Conservation (phyloP, 2,888 invertebrate species). For the Drosophila formosana region DNA sequence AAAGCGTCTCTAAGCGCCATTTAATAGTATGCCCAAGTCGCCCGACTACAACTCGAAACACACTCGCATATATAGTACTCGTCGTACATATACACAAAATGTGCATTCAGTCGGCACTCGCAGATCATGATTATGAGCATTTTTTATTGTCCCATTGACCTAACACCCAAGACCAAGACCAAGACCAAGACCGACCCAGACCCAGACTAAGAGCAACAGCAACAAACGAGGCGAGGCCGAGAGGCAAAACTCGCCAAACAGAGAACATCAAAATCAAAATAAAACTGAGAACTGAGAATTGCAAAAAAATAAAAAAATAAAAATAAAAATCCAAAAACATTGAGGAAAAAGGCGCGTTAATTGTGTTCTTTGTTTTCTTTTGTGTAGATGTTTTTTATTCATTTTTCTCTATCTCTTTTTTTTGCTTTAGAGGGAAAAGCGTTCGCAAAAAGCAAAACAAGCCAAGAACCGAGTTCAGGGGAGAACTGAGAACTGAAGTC, state of each 20-base stretch:
- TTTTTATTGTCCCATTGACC: constrained; percentile 79
- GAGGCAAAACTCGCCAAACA: constrained; percentile 9
- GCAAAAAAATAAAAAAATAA: not conserved
- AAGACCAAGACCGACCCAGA: constrained; percentile 26
- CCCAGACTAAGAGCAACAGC: constrained; percentile 1
- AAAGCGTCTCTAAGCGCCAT: constrained; percentile 44
- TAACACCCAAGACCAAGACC: constrained; percentile 62
- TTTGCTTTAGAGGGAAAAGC: constrained; percentile 33
- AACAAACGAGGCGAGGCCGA: constrained; percentile 28
- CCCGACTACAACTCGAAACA: constrained; percentile 1
- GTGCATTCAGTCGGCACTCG: constrained; percentile 29
- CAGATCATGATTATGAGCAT: constrained; percentile 57
- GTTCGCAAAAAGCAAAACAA: constrained; percentile 46
- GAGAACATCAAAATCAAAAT: constrained; percentile 50
- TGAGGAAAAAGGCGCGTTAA: constrained; percentile 37
- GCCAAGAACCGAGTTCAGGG: constrained; percentile 21
- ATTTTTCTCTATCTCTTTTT: not conserved
- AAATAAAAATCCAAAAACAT: constrained; percentile 7
- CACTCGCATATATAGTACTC: not conserved
- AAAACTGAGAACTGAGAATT: constrained; percentile 36
- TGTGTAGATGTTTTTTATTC: constrained; percentile 2
- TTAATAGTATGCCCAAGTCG: constrained; percentile 40
- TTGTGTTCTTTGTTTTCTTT: constrained; percentile 15
- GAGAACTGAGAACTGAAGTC: not conserved
- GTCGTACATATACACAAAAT: constrained; percentile 7